Conservation (phyloP, 1,140 invertebrate species). For the Sinonovacula constricta region DNA sequence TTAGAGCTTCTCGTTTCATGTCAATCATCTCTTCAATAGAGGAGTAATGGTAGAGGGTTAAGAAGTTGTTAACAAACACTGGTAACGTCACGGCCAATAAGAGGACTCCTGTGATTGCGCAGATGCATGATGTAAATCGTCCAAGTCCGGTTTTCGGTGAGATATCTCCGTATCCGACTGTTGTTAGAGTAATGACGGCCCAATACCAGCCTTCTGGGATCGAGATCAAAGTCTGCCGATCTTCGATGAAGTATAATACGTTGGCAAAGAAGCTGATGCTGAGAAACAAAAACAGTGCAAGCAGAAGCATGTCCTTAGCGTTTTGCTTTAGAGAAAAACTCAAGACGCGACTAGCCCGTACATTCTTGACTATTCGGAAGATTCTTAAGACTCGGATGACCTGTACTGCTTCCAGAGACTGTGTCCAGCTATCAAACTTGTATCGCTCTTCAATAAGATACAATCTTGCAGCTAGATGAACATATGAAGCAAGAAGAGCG, state of each 20-base stretch:
- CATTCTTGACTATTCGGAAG: slow-evolving; percentile 92
- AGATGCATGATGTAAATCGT: slow-evolving; percentile 86
- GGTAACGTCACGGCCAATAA: slow-evolving; percentile 84
- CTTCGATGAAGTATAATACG: slow-evolving; percentile 61
- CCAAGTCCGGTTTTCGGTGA: slow-evolving; percentile 61
- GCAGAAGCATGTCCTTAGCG: slow-evolving; percentile 56
- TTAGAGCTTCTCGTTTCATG: no score
- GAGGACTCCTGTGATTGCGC: slow-evolving; percentile 86
- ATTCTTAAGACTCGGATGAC: slow-evolving; percentile 99
- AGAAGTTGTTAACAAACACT: slow-evolving; percentile 93
- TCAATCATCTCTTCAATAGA: slow-evolving; percentile 33
- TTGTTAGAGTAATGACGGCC: slow-evolving; percentile 93
- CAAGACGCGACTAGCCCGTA: slow-evolving; percentile 87
- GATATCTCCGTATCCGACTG: slow-evolving; percentile 98
- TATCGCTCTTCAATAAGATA: slow-evolving; percentile 34
- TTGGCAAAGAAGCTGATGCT: slow-evolving; percentile 57
- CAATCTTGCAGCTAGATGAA: slow-evolving; percentile 15
- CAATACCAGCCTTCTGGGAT: slow-evolving; percentile 98
- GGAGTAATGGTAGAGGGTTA: slow-evolving; percentile 49
- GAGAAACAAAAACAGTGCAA: slow-evolving; percentile 58
- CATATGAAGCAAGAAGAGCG: slow-evolving; percentile 84
- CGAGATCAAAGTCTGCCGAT: slow-evolving; percentile 82
- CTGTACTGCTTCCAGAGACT: slow-evolving; percentile 87
- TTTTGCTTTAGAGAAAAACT: slow-evolving; percentile 84
- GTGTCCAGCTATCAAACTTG: slow-evolving; percentile 6